Conservation (phyloP, 2,113 vertebrate species). For the Salvator merianae region DNA sequence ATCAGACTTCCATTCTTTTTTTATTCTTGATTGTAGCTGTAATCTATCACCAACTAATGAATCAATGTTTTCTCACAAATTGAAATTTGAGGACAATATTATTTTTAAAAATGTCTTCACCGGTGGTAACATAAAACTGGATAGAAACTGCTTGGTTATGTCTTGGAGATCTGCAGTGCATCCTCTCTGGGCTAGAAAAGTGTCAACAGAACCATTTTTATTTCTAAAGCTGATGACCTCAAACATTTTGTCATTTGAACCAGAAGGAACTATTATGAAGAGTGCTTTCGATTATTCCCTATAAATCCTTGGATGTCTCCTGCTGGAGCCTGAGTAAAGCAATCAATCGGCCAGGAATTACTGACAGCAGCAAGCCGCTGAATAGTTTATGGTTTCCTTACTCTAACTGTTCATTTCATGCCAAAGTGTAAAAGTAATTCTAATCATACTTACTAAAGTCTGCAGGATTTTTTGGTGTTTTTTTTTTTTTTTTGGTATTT, state of each 20-base stretch:
- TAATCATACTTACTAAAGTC: constrained; percentile 20
- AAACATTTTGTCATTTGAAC: constrained; percentile 46
- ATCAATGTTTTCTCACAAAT: background rate
- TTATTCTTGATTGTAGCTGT: background rate
- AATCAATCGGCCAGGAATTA: constrained; percentile 57
- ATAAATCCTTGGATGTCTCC: constrained; percentile 52
- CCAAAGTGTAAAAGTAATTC: constrained; percentile 5
- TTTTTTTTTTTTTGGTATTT: constrained; percentile 10
- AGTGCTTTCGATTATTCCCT: background rate
- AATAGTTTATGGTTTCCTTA: constrained; percentile 63
- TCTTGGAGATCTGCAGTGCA: background rate
- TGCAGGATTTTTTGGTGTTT: background rate
- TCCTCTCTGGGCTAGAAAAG: background rate
- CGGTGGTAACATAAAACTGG: background rate
- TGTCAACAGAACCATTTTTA: constrained; percentile 13
- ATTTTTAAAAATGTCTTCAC: too few relatives aligned
- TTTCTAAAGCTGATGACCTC: constrained; percentile 44
- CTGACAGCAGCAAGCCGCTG: constrained; percentile 35
- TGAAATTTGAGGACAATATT: background rate
- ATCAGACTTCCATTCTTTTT: background rate
- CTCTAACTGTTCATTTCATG: constrained; percentile 51
- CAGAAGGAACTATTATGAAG: constrained; percentile 43
- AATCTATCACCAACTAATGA: background rate
- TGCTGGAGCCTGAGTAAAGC: constrained; percentile 32
- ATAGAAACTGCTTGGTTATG: constrained; percentile 8